Base-by-base conservation (phyloP, 1,140 invertebrate genomes). In the Cotesia chilonis region DNA sequence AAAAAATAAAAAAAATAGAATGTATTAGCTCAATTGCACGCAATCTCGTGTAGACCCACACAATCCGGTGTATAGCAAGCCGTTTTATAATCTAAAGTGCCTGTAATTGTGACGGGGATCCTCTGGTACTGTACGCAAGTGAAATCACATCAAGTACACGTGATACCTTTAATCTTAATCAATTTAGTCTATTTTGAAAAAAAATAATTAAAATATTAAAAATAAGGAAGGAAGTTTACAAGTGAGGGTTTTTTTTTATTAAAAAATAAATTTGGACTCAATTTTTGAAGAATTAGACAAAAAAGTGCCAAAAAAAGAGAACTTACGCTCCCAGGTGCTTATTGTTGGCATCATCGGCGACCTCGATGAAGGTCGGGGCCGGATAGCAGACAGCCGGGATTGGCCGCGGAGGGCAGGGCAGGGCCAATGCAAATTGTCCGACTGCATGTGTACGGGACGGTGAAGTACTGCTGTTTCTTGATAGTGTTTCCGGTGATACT, bases 401-500 rank as follows among this genome's bases (percentile, higher is more conserved):
- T 64, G 82, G 84, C 52, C 84, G 83, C 5, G 79, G 78, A n/a
- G 81, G 77, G 55, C 82, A 83, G 41, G 82, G 81, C 67, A 87
- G 72, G 1, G 84, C 82, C 71, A 87, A 75, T 55, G 82, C 83
- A 52, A 85, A 87, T 76, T 86, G 84, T 68, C 82, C 68, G 54
- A 75, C 80, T 75, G 80, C 74, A 65, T 78, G 82, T 57, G 76
- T 70, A 37, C 76, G 79, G 71, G 81, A 85, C 73, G 86, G 85
- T 71, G 85, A 86, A 68, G 85, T 86, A 71, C 85, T 87, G 65
- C 90, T 91, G 79, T 89, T 88, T 81, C 88, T 87, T 79, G 91
- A 89, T 68, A 92, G 88, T 55, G 92, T 92, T 87, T 91, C 91
- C 47, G 92, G 92, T 41, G 92, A 93, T 71, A 93, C 92, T 74